Conservation (phyloP, 2,797 vertebrate genomes). For the Balearica regulorum region DNA sequence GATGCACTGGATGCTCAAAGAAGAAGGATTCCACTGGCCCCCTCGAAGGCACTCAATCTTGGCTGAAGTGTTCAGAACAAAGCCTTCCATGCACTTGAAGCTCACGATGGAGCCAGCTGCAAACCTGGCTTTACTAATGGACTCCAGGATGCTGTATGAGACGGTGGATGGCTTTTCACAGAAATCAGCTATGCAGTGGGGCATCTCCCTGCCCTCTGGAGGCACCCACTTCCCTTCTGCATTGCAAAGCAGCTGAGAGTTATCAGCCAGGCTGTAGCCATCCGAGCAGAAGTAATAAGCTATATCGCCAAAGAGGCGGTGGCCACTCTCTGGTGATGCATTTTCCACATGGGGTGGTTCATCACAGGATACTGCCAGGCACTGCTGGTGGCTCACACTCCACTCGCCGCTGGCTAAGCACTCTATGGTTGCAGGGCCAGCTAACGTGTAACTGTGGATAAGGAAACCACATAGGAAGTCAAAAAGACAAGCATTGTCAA, state of each 20-base stretch:
- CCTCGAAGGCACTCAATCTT: conserved; percentile 89
- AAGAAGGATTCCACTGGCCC: conserved; percentile 89
- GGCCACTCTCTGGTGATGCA: conserved; percentile 87
- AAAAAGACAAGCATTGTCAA: background rate
- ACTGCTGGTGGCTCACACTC: conserved; percentile 85
- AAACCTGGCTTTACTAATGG: conserved; percentile 87
- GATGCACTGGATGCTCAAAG: conserved; percentile 85
- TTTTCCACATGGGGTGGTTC: conserved; percentile 90
- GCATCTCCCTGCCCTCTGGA: conserved; percentile 79
- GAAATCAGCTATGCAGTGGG: conserved; percentile 92
- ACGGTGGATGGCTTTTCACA: conserved; percentile 86
- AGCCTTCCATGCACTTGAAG: conserved; percentile 96
- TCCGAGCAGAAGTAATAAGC: conserved; percentile 94
- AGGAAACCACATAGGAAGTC: background rate
- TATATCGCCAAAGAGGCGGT: conserved; percentile 90
- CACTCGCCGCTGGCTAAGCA: conserved; percentile 87
- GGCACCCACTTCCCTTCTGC: conserved; percentile 91
- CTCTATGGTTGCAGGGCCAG: conserved; percentile 84
- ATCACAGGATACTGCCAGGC: conserved; percentile 92
- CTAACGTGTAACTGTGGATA: conserved; percentile 85
- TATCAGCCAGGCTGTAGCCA: conserved; percentile 89
- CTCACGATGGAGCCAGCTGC: conserved; percentile 85
- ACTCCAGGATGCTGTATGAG: conserved; percentile 90
- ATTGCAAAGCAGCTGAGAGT: conserved; percentile 89
- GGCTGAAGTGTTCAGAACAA: conserved; percentile 88